Evolutionary conservation across 2,888 invertebrate genomes (phyloP).

Genomic region (Digitonthophagus gazella): DNA sequence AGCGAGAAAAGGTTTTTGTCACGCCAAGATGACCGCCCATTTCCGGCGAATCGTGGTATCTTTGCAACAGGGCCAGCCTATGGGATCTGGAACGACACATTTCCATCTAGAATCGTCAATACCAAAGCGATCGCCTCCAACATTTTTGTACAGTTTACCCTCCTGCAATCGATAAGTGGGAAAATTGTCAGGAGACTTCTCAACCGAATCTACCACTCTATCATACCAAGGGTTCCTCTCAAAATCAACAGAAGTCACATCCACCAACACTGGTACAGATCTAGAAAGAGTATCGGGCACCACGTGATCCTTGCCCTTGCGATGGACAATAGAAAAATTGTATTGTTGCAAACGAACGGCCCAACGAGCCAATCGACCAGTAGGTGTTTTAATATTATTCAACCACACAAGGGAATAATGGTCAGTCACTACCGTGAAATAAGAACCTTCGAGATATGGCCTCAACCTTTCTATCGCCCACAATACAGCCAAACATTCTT

Average conservation of each 20-base stretch:
- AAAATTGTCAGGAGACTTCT: too few relatives aligned
- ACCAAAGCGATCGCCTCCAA: too few relatives aligned
- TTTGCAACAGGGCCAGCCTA: constrained; percentile 1
- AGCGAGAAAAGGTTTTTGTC: constrained; percentile 31
- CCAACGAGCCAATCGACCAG: constrained; percentile 23
- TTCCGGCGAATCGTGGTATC: too few relatives aligned
- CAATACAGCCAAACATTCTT: constrained; percentile 35
- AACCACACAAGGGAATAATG: constrained; percentile 22
- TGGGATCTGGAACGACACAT: constrained; percentile 23
- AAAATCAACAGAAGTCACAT: too few relatives aligned
- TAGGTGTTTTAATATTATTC: constrained; percentile 12
- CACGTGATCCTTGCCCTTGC: constrained; percentile 20
- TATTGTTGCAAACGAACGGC: constrained; percentile 21
- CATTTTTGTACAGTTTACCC: too few relatives aligned
- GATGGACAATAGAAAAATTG: constrained; percentile 23
- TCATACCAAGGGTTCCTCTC: too few relatives aligned
- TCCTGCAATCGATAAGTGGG: too few relatives aligned
- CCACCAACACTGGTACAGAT: too few relatives aligned
- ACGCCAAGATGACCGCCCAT: constrained; percentile 37
- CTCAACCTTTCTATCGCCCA: constrained; percentile 37
- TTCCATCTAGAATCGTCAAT: too few relatives aligned
- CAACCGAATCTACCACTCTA: too few relatives aligned
- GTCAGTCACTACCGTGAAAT: constrained; percentile 27
- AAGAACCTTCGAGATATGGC: constrained; percentile 28
- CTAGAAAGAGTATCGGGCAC: constrained; percentile 20